Percentiles rank a stretch among this genome's conserved stretches.
Evolutionary conservation across 2,113 vertebrate genomes (phyloP).

Genomic region (Brachyhypopomus gauderio): DNA sequence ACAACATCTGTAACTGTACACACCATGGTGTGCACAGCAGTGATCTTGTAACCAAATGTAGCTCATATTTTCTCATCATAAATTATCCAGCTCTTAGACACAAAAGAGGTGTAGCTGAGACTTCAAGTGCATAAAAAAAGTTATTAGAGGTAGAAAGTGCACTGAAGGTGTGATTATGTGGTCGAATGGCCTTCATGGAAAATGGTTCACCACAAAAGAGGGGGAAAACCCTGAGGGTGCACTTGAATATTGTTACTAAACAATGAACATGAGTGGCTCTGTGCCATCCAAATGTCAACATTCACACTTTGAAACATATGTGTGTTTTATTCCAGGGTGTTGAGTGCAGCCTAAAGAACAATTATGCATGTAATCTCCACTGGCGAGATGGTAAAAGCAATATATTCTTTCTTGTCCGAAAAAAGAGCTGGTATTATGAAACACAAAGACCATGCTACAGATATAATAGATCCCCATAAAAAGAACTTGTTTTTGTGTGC

Average conservation of each 20-base stretch:
- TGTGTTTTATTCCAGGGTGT: conserved; percentile 58
- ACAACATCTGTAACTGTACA: conserved; percentile 17
- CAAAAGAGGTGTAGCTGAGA: conserved; percentile 51
- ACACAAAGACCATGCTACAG: conserved; percentile 60
- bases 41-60: conserved; percentile 33
- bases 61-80: conserved; percentile 48
- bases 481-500: conserved; percentile 51
- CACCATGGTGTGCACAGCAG: conserved; percentile 20
- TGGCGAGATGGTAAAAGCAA: conserved; percentile 54
- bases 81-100: conserved; percentile 52
- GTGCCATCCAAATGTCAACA: conserved; percentile 66
- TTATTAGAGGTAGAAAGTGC: conserved; percentile 58
- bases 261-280: conserved; percentile 60
- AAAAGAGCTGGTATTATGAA: conserved; percentile 61
- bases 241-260: conserved; percentile 62
- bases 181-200: conserved; percentile 60
- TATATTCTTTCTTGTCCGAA: conserved; percentile 55
- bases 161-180: conserved; percentile 60
- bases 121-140: conserved; percentile 58
- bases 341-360: conserved; percentile 64
- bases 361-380: conserved; percentile 57
- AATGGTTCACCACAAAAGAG: conserved; percentile 57
- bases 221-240: conserved; percentile 49
- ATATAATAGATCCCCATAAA: conserved; percentile 61
- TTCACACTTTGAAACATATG: conserved; percentile 64